Evolutionary conservation across 1,140 invertebrate species (phyloP), one percentile per base, ranked within the genome.

Genomic region (Octopus bimaculoides): DNA sequence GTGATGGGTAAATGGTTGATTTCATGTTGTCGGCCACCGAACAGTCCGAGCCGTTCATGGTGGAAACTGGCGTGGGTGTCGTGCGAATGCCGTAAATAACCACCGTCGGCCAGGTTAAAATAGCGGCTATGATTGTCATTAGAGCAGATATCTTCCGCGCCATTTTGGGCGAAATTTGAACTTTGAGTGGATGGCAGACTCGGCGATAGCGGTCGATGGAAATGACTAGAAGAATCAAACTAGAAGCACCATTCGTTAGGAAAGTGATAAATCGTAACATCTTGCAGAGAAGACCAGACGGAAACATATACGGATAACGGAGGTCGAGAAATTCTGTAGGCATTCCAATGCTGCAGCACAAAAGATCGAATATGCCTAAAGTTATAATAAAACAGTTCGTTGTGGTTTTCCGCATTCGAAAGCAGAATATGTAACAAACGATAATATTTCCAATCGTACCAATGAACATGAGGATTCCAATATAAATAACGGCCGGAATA

Each of bases 291-390:
- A 20, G 61, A 10, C 69, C 52, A 52, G 78, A 81, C 52, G 81
- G 75, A 66, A 85, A 85, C 54, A 80, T 82, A 54, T 82, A 85
- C 54, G 78, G 75, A 56, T 78, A 81, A 14, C 80, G 75, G 53
- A 85, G 52, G 54, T 85, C 84, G 14, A 81, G 79, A 7, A 83
- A 78, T 69, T 84, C 84, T 1, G 83, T 75, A 2, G 84, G 83
- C 79, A 85, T 85, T 5, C 81, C 83, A 26, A 86, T 54, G 10
- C 74, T 20, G 54, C 83, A 85, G 69, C 79, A 83, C n/a, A 86
- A 78, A n/a, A 86, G 78, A 71, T 86, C 86, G 79, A 84, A 86
- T 8, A 84, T 79, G 8, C 82, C 86, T 54, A 86, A 77, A 17
- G 73, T 79, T 12, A 84, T 52, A 26, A 86, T 84, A 14, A 86